These are phyloP conservation scores for Megamerina dolium DNA, from an alignment of 2,888 invertebrate genomes.

Conservation along the genomic window DNA sequence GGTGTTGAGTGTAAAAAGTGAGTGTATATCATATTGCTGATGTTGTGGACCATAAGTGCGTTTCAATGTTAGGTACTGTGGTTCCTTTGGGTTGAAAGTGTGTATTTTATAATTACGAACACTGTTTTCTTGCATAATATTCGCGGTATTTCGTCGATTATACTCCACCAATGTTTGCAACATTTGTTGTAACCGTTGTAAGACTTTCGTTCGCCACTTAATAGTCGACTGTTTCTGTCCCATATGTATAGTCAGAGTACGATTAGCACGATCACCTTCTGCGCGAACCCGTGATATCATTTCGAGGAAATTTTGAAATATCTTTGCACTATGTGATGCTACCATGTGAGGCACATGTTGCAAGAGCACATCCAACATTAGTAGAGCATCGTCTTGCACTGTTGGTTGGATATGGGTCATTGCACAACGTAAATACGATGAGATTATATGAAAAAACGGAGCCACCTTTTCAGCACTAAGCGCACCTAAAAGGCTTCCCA, in stretches of 20 bases:
- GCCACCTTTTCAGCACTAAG: slow-evolving; percentile 26
- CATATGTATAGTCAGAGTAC: slow-evolving; percentile 64
- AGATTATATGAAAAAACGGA: slow-evolving; percentile 72
- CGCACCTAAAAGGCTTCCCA: slow-evolving; percentile 41
- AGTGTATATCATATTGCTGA: neutral
- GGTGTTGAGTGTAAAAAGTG: neutral
- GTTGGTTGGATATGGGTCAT: slow-evolving; percentile 81
- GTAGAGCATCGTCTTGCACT: slow-evolving; percentile 77
- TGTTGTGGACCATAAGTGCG: neutral
- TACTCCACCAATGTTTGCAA: slow-evolving; percentile 45
- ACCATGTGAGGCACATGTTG: slow-evolving; percentile 61
- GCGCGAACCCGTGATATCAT: slow-evolving; percentile 72
- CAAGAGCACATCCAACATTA: slow-evolving; percentile 71
- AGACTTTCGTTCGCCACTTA: slow-evolving; percentile 72
- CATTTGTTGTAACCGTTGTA: slow-evolving; percentile 63
- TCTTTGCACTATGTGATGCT: slow-evolving; percentile 60
- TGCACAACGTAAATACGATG: slow-evolving; percentile 76
- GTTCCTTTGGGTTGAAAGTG: slow-evolving; percentile 20
- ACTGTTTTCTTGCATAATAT: slow-evolving; percentile 4
- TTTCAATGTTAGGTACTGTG: slow-evolving; percentile 27
- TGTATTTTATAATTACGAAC: slow-evolving; percentile 19
- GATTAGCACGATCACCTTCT: slow-evolving; percentile 59
- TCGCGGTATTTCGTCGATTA: slow-evolving; percentile 8
- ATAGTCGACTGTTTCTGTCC: slow-evolving; percentile 67
- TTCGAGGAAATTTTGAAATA: slow-evolving; percentile 74